These are phyloP conservation scores for Sylvicapra grimmia DNA, from an alignment of 2,113 vertebrate species.

Conservation along the genomic window DNA sequence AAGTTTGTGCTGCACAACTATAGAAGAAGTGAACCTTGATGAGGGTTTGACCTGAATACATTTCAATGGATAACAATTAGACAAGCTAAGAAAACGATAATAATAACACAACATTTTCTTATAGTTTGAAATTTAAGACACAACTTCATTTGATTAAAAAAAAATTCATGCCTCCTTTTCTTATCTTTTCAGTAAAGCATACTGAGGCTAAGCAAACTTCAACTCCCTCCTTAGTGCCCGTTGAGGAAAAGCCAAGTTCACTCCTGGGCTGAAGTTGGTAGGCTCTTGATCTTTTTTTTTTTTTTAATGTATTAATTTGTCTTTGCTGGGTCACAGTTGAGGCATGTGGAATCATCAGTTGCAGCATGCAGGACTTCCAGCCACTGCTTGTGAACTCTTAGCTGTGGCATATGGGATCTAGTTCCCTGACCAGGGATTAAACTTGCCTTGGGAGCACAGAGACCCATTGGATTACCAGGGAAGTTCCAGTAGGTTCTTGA, in stretches of 20 bases:
- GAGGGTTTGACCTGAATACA: background rate
- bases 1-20: background rate
- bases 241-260: background rate
- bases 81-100: background rate
- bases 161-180: background rate
- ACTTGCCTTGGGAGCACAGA: background rate
- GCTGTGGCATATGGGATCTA: background rate
- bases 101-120: background rate
- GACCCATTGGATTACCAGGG: background rate
- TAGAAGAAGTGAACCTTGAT: background rate
- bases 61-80: background rate
- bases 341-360: background rate
- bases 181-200: background rate
- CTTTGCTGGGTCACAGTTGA: background rate
- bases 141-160: background rate
- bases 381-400: fast-evolving
- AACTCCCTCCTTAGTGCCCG: background rate
- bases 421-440: background rate
- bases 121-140: background rate
- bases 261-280: background rate
- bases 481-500: background rate
- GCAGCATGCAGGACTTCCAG: background rate
- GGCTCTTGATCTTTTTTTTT: background rate
- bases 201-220: background rate
- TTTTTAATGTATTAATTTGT: background rate